Evolutionary conservation across 2,888 invertebrate genomes (phyloP), one percentile per base, ranked within the genome.

Genomic region (Coelopa pilipes): DNA sequence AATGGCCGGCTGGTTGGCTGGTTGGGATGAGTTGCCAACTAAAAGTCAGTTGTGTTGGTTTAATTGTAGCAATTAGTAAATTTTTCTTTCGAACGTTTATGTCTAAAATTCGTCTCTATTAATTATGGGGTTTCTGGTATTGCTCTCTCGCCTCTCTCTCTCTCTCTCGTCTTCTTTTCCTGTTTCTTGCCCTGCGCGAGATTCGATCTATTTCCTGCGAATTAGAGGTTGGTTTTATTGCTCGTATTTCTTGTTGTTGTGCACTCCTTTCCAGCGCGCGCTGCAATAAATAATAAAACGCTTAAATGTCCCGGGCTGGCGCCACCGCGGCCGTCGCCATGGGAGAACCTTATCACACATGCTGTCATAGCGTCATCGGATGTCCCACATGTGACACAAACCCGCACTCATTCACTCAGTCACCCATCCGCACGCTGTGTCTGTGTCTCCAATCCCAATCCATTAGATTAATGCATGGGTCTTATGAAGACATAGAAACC

Each of bases 21-120:
- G 53, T n/a, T 13, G 15, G 3, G n/a, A 13, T n/a, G 53, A 10
- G 21, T 60, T 34, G 60, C 24, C 34, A 60, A 60, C 60, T 24
- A 1, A 57, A 55, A 57, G 15, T 24, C 2, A 34, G 24, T 15
- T 24, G 10, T 7, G 24, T 24, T 60, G 10, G 13, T 59, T 59
- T 60, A 60, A 60, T 60, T 21, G 15, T 24, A 24, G 34, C 60
- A 60, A 60, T 60, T 60, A 60, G 21, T 34, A 15, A 15, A 34
- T 24, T 24, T 19, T 21, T 60, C 24, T 60, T 60, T 7, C 15
- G 13, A 24, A 15, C 13, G 19, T 34, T 59, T 59, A 11, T 15
- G 21, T 11, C 24, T 60, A 5, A 60, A 60, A 1, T 60, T 21
- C 15, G 21, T 60, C 24, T n/a, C 53, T 53, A 53, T 53, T 15